Conservation (phyloP, 2,888 invertebrate species). For the Melitaea athalia region DNA sequence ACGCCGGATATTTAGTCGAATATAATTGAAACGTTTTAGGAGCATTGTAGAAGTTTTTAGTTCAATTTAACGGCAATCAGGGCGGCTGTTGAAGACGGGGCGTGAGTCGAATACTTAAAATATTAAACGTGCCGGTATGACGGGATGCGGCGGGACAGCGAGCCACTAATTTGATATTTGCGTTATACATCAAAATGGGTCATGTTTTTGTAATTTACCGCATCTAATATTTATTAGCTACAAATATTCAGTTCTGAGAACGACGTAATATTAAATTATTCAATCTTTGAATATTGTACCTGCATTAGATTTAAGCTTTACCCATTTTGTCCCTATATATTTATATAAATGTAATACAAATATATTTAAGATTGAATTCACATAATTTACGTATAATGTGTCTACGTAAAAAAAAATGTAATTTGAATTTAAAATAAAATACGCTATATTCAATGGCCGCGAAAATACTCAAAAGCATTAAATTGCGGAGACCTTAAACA, state of each 20-base stretch:
- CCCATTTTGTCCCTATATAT: not conserved
- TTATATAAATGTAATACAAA: too few relatives aligned
- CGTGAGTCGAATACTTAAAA: constrained; percentile 79
- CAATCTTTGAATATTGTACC: not conserved
- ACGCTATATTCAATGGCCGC: too few relatives aligned
- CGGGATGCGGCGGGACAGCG: constrained; percentile 60
- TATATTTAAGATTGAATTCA: too few relatives aligned
- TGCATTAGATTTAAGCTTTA: not conserved
- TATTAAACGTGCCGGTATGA: constrained; percentile 76
- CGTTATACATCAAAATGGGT: constrained; percentile 44
- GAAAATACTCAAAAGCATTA: too few relatives aligned
- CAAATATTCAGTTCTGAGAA: not conserved
- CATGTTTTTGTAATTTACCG: constrained; percentile 27
- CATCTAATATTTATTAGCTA: constrained; percentile 15
- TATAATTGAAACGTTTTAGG: constrained; percentile 78
- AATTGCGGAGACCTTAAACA: too few relatives aligned
- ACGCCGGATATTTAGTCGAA: constrained; percentile 56
- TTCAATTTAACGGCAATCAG: constrained; percentile 83
- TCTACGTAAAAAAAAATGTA: too few relatives aligned
- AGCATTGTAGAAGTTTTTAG: constrained; percentile 81
- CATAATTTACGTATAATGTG: too few relatives aligned
- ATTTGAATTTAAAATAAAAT: too few relatives aligned
- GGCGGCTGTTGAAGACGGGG: constrained; percentile 78
- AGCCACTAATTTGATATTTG: constrained; percentile 71
- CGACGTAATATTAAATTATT: not conserved